phyloP scores from a whole-genome alignment of 1,140 invertebrate species.

The Atta cephalotes region DNA sequence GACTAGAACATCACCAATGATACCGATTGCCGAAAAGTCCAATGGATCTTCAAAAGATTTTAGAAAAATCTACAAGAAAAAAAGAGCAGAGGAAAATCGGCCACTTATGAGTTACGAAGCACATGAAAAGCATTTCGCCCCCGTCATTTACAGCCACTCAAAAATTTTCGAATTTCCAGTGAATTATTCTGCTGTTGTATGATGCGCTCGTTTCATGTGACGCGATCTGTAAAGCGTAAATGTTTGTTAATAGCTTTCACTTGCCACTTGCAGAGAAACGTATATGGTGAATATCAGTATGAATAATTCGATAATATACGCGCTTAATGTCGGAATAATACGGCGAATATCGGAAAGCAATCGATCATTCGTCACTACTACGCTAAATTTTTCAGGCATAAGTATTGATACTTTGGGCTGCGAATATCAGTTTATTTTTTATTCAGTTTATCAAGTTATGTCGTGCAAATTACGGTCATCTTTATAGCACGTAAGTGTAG shows the following conservation, averaged over 20 bases:
- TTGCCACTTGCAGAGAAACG: slow-evolving; percentile 52
- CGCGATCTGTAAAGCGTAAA: slow-evolving; percentile 63
- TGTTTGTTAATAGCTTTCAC: slow-evolving; percentile 59
- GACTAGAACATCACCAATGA: not conserved
- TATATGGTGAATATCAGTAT: slow-evolving; percentile 46
- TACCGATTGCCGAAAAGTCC: slow-evolving; percentile 48
- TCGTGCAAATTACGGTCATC: slow-evolving; percentile 1
- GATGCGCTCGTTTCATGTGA: slow-evolving; percentile 44
- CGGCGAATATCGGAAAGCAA: slow-evolving; percentile 50
- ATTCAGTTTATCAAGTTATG: slow-evolving; percentile 10
- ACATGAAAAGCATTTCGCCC: slow-evolving; percentile 28
- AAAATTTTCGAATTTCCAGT: slow-evolving; percentile 57
- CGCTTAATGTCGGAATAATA: slow-evolving; percentile 62
- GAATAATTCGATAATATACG: slow-evolving; percentile 62
- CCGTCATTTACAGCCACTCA: slow-evolving; percentile 60
- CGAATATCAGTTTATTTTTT: slow-evolving; percentile 34
- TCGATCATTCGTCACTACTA: slow-evolving; percentile 54
- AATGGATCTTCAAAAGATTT: slow-evolving; percentile 59
- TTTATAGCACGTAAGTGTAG: not conserved
- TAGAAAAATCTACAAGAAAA: slow-evolving; percentile 8
- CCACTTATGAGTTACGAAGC: slow-evolving; percentile 26
- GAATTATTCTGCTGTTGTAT: slow-evolving; percentile 38
- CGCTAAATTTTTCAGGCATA: slow-evolving; percentile 42
- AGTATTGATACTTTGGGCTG: slow-evolving; percentile 11
- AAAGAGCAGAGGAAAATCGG: slow-evolving; percentile 24